Evolutionary conservation across 37 sponge, comb jelly and placozoan genomes (phyloP), one percentile per base, ranked within the genome.

Genomic region (Tethya wilhelma): DNA sequence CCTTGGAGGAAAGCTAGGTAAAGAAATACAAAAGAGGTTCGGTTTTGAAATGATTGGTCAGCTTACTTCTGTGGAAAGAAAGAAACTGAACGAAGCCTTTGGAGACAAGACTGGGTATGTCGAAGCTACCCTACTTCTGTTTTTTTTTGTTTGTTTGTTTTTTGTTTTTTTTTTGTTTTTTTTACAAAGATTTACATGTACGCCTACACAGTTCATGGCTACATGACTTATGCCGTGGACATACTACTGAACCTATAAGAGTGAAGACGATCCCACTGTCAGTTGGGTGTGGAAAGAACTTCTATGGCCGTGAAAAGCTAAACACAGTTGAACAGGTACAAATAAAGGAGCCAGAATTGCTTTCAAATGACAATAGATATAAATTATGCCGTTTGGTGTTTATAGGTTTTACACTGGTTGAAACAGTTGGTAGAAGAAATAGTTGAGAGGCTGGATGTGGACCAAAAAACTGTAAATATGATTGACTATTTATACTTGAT

Each of bases 1-100:
- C 64, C 73, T 96, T 42, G 97, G 97, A 22, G 97, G 97, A 2
- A 96, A 96, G 76, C 72, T 96, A 30, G 97, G 97, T 22, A 66
- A 28, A 23, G 64, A 77, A 32, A 66, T 96, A 38, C 49, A 76
- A 63, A 44, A 84, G 33, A 36, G 58, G 44, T 53, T 92, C 0
- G 67, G 71, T 1, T 71, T 96, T 4, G 63, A 73, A 28, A 56
- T 67, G 63, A 77, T 90, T 11, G 86, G 91, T 7, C 78, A 96
- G 42, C 69, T 96, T 59, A 69, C 62, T 9, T 46, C 44, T 20
- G 75, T 84, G 30, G 25, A 79, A 38, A 28, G 38, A 44, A 42
- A 53, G 4, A 79, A 38, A 44, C 68, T 96, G 31, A 14, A 79
- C 34, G 43, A 42, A 56, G 69, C 31, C 49, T 89, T 85, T 68